Base-by-base conservation (phyloP, 2,888 invertebrate genomes). In the Nycteola revayana region DNA sequence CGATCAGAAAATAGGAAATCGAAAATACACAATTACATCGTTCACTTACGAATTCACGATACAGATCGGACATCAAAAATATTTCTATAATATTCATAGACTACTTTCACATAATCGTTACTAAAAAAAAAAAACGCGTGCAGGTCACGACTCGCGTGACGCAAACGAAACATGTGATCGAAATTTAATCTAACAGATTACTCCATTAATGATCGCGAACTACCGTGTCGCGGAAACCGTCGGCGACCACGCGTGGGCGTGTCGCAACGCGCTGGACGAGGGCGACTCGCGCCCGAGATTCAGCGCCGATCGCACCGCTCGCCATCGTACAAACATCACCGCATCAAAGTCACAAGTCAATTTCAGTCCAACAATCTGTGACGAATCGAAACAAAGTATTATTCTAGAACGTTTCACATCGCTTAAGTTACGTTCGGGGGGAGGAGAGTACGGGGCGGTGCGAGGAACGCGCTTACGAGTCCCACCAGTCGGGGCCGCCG, bases 21-120 rank as follows among this genome's bases (percentile, higher is more conserved):
- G 67, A 73, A 78, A 81, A 75, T 75, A 81, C 75, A 77, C 70
- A 75, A 71, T 67, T 68, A 77, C 76, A 75, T 76, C 65, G 70
- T 68, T 70, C 74, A 70, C 68, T 70, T 70, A 80, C 63, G 69
- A 75, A 74, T 76, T 67, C 75, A 85, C 84, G 84, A 84, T 84
- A 85, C 83, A 83, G 84, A 78, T 73, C 70, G 68, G 78, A 86
- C 84, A 83, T 83, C 83, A 78, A 83, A 86, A 84, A 84, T 85
- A 84, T 83, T 69, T 76, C 75, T 81, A 81, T 85, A 21, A 3
- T n/a, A 76, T 75, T 75, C 77, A 77, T 75, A 69, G 66, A 70
- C 81, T 80, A 85, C 79, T 65, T 68, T 71, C 80, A 78, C 78
- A 79, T 82, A 76, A 72, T 73, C 66, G 60, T 71, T 65, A 77